These are phyloP conservation scores for Cephalotes varians DNA, from an alignment of 2,888 invertebrate species.

Conservation along the genomic window DNA sequence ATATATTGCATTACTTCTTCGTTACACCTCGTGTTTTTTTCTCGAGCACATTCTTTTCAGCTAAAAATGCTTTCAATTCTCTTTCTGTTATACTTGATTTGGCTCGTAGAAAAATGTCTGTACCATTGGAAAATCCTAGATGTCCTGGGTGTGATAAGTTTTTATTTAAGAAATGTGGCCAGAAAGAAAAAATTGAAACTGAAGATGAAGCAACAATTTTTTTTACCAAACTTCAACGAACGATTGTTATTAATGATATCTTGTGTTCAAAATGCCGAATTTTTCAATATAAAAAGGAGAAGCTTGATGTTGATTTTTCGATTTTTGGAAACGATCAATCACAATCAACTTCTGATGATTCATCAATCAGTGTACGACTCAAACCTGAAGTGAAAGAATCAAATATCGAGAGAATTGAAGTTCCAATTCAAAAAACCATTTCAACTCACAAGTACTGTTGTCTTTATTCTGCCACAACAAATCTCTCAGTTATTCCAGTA, in stretches of 20 bases:
- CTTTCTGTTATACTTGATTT: background rate
- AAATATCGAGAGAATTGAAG: constrained; percentile 49
- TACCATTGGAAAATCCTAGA: background rate
- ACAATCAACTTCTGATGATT: constrained; percentile 29
- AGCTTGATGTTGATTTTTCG: background rate
- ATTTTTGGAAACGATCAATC: background rate
- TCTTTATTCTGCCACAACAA: constrained; percentile 53
- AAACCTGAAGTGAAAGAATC: background rate
- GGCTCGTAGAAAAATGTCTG: constrained; percentile 25
- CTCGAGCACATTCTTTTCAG: no score
- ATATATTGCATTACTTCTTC: no score
- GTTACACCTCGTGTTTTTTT: background rate
- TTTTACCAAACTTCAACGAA: no score
- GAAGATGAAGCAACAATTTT: no score
- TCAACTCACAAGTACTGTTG: constrained; percentile 68
- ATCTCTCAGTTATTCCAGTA: constrained; percentile 40
- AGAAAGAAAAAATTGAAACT: no score
- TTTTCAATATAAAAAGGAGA: constrained; percentile 15
- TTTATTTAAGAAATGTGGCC: constrained; percentile 17
- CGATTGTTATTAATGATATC: constrained; percentile 5
- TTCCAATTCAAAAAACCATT: constrained; percentile 61
- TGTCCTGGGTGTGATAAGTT: constrained; percentile 22
- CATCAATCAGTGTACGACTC: background rate
- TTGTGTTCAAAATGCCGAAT: constrained; percentile 6
- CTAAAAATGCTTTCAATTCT: background rate